phyloP scores from a whole-genome alignment of 2,113 vertebrate genomes.

The Crotalus helleri region DNA sequence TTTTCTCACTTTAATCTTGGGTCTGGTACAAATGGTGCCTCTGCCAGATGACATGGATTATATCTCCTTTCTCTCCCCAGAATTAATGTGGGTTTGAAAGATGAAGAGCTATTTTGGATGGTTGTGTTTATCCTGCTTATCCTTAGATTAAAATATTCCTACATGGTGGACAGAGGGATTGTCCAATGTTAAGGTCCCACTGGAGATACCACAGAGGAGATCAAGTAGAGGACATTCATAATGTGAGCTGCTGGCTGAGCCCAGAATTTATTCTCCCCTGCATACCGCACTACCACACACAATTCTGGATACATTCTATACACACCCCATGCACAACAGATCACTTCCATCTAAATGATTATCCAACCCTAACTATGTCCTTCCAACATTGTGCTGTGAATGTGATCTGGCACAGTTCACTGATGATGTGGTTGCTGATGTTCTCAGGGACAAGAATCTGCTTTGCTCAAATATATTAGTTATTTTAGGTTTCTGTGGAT shows the following conservation, averaged over 20 bases:
- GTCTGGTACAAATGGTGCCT: slow-evolving; percentile 13
- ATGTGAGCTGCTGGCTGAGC: background rate
- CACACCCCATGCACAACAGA: background rate
- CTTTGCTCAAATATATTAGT: background rate
- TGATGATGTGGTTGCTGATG: background rate
- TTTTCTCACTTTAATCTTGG: background rate
- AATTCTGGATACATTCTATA: background rate
- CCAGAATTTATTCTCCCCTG: background rate
- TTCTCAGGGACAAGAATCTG: background rate
- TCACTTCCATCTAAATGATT: too few species aligned
- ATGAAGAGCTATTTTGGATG: background rate
- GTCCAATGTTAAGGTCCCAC: background rate
- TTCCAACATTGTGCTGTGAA: background rate
- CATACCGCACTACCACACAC: background rate
- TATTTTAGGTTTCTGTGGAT: background rate
- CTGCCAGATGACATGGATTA: background rate
- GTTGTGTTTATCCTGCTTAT: background rate
- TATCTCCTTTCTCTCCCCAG: background rate
- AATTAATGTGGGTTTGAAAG: background rate
- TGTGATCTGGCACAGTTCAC: background rate
- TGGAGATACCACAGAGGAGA: background rate
- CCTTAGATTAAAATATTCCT: background rate
- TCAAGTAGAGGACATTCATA: background rate
- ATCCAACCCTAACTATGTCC: background rate
- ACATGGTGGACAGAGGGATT: background rate